A percentile compares a stretch with the other conserved stretches of the same genome.
Conservation (phyloP, 2,888 invertebrate genomes). For the Apamea epomidion region DNA sequence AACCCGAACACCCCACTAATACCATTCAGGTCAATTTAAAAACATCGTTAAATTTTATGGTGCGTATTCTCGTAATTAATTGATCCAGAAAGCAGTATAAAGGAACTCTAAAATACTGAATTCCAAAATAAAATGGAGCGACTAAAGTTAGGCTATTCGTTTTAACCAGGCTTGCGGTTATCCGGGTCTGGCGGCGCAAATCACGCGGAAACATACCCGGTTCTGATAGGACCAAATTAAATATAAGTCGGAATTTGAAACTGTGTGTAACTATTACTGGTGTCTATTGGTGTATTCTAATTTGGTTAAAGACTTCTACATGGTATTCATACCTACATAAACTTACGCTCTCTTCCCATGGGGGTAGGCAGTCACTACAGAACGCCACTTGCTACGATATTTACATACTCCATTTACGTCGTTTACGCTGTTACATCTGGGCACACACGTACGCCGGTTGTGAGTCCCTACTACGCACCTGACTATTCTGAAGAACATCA, state of each 20-base stretch:
- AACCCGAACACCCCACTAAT: not conserved
- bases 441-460: not conserved
- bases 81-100: conserved; percentile 54
- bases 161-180: conserved; percentile 64
- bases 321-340: not conserved
- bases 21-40: conserved; percentile 41
- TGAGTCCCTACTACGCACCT: not conserved
- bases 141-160: conserved; percentile 61
- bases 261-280: not conserved
- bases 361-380: no score
- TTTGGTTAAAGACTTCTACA: not conserved
- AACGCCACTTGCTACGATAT: no score
- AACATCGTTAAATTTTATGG: conserved; percentile 55
- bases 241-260: conserved; percentile 59
- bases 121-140: conserved; percentile 59
- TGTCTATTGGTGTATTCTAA: not conserved
- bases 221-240: conserved; percentile 62
- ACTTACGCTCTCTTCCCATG: no score
- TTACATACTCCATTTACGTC: no score
- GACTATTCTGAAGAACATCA: not conserved
- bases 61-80: conserved; percentile 60
- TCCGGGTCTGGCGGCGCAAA: conserved; percentile 56
- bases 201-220: conserved; percentile 63
- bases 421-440: no score
- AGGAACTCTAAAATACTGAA: conserved; percentile 51